Base-by-base conservation (phyloP, 1,140 invertebrate species). In the Coptotermes formosanus region DNA sequence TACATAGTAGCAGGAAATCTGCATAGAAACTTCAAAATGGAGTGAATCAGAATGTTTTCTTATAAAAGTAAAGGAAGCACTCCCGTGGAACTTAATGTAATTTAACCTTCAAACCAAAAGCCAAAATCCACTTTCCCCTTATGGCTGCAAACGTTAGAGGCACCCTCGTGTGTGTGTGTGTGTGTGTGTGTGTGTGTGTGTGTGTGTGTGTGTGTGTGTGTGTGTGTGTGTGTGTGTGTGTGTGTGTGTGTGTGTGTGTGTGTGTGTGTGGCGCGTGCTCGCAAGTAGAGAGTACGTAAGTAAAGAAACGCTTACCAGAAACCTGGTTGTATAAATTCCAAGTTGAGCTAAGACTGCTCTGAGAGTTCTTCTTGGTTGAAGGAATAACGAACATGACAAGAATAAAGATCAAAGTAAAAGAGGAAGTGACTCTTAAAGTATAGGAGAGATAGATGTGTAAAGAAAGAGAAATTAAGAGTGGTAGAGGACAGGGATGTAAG, bases 1-100 rank as follows among this genome's bases (percentile, higher is more conserved):
- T 16, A 19, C 14, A 21, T 21, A 16, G 64, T 14, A 25, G 64
- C 8, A 8, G 64, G 64, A 75, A 75, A 75, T 30, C 25, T 30
- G 64, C 64, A 75, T 30, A 75, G 25, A 75, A 30, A 75, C 25
- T 1, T 75, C 64, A 25, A 75, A 75, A 9, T 14, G 64, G 25
- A 75, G 64, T 75, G n/a, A 75, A 30, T 75, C 64, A 75, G 19
- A 64, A 64, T 75, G 64, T 75, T 75, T 75, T 75, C 64, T 75
- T 75, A 75, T 75, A 75, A 2, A 25, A 7, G 64, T 25, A 2
- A 64, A 21, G 64, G 25, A 30, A 30, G 8, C 9, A 75, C 64
- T 75, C 9, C n/a, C 7, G 64, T 25, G 64, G 64, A 75, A 75
- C 25, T 30, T 75, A 75, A 30, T 75, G n/a, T 30, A 75, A 75